Evolutionary conservation across 2,888 invertebrate genomes (phyloP), one percentile per base, ranked within the genome.

Genomic region (Drosophila recens): DNA sequence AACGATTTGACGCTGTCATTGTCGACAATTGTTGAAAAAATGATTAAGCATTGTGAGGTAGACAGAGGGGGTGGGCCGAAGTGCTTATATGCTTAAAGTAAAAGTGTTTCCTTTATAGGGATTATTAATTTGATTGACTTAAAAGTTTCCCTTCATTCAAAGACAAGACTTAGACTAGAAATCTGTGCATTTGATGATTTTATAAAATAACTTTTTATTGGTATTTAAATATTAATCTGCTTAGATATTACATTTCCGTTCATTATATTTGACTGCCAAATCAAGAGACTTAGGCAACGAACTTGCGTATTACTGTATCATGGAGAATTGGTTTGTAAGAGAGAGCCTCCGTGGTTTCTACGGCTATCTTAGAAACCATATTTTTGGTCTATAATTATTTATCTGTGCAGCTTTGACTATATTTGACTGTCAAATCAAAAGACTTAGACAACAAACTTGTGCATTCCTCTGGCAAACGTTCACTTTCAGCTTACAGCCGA

Each of bases 1-100:
- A 88, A 79, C 67, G 68, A 67, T 84, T 83, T 76, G 67, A 57
- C 89, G 72, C 88, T 51, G 86, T 88, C 83, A 84, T 84, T 86
- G 88, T 61, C 79, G 72, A 67, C 87, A 88, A 86, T 84, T 88
- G 84, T 79, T 79, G n/a, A 57, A 68, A 87, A 87, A 69, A 70
- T 72, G 58, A 77, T 77, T 78, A 70, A 62, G 67, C 74, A 64
- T 58, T 68, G 63, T 46, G 23, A 9, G 46, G 30, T 42, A 45
- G 49, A 15, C n/a, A 34, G 11, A n/a, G 48, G 30, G 30, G 15
- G 36, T 15, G 23, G 23, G 23, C 43, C 23, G 43, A 42, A n/a
- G 43, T 42, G 45, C 11, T 61, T 45, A 45, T 56, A 48, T 43
- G 43, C 17, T 51, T 30, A 11, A 9, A 45, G 76, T 61, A 54